Evolutionary conservation across 2,797 vertebrate species (phyloP), one percentile per base, ranked within the genome.

Genomic region (Falco biarmicus): DNA sequence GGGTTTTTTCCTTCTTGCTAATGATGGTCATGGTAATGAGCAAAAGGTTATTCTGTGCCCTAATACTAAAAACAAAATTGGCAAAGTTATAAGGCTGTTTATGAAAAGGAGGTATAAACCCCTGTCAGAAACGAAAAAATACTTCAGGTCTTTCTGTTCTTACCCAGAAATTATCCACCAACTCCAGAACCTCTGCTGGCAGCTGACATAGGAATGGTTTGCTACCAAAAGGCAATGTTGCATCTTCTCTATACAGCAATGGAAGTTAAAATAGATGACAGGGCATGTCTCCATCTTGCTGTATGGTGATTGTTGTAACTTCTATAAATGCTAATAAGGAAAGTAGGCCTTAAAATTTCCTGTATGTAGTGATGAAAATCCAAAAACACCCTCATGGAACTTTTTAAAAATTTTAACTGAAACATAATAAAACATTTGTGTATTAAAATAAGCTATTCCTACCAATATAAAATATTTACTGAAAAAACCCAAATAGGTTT

Each of bases 381-480:
- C 14, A 86, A 87, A 65, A 91, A 59, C 2, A 15, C 4, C 34
- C 20, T 48, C 47, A 34, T 17, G 37, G 28, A 93, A 84, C 39
- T 84, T 96, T 79, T 81, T 13, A 79, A 68, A 82, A 94, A 95
- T 31, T 85, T 94, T 74, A 81, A 78, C 37, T 74, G 80, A 93
- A 95, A 74, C 26, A 21, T 43, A 54, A 48, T 87, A 84, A 74
- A 86, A 88, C 11, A 75, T 6, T 51, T 92, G 17, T 37, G 47
- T 31, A 79, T 65, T 85, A 81, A 87, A 91, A 77, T 70, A 69
- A 96, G 71, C 25, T 69, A 64, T 86, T 89, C 47, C 53, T 70
- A 93, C 56, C 43, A 75, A 88, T 90, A 56, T 66, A 53, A 93
- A 79, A 39, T 63, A 34, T 76, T 93, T 93, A 68, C 41, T 73